Evolutionary conservation across 2,888 invertebrate species (phyloP), one percentile per base, ranked within the genome.

Genomic region (Callyntrura guangdongensis): DNA sequence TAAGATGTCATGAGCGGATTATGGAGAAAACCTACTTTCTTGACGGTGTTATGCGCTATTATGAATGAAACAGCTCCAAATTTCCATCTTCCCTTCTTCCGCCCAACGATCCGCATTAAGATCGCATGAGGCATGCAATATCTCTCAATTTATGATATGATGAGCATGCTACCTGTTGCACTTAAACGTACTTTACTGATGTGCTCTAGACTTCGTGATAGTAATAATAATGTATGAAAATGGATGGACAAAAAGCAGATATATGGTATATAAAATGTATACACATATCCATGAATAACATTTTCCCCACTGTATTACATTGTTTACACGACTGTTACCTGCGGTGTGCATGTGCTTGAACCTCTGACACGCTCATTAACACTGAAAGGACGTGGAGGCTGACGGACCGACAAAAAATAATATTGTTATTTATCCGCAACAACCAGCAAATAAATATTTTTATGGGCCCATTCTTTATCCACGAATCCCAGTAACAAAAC

Each of bases 81-180:
- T 56, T 53, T 56, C 4, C 9, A 22, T 79, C 56, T 53, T 79
- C 22, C 14, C 47, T 20, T 49, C 49, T 12, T 49, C 20, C 77
- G 12, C 56, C 56, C 56, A 47, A 79, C 25, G 3, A 79, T 14
- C 53, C 56, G 27, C 22, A 79, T 56, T 49, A 49, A 9, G 22
- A 79, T 79, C 25, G 77, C 77, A 79, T 79, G 77, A 25, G 77
- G 77, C 77, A 79, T 79, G 77, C 56, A 79, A 72, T 72, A 72
- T 79, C 77, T 79, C 77, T 79, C 82, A 64, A 64, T 82, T 82
- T 79, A 53, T 81, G 59, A 69, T 82, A 64, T 84, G 67, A 77
- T 61, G 56, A 61, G 77, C 86, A 86, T 77, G 86, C 86, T 86
- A 86, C 86, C 86, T 86, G 86, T 86, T 86, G 77, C 86, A 74